These are phyloP conservation scores for Gila orcuttii DNA, from an alignment of 2,113 vertebrate genomes.

Conservation along the genomic window DNA sequence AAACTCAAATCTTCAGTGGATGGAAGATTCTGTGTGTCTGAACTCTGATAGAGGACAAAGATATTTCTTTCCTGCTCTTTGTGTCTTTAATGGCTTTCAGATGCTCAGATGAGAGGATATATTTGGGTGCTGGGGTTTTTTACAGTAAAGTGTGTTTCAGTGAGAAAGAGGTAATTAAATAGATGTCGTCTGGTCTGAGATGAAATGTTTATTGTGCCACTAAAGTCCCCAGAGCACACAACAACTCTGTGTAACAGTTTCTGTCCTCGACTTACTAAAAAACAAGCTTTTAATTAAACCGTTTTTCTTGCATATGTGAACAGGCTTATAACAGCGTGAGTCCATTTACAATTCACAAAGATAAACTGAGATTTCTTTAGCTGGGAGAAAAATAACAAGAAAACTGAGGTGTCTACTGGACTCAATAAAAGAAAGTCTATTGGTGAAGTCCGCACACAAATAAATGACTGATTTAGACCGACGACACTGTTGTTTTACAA, in stretches of 20 bases:
- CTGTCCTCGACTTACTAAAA: slow-evolving; percentile 26
- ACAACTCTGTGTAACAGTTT: slow-evolving; percentile 14
- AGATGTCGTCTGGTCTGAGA: slow-evolving; percentile 29
- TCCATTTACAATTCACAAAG: slow-evolving; percentile 24
- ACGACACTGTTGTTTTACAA: neutral
- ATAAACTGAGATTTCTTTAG: slow-evolving; percentile 34
- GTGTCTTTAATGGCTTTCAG: slow-evolving; percentile 12
- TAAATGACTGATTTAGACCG: neutral
- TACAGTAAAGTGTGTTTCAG: slow-evolving; percentile 30
- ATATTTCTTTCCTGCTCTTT: no score
- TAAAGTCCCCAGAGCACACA: slow-evolving; percentile 28
- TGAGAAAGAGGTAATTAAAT: slow-evolving; percentile 43
- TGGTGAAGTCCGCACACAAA: neutral
- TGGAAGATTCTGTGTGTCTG: neutral
- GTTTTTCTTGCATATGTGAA: slow-evolving; percentile 38
- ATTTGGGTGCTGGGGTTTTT: neutral
- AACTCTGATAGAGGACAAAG: neutral
- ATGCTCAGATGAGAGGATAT: neutral
- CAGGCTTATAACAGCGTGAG: neutral
- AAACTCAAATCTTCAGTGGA: neutral
- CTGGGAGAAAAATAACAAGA: neutral
- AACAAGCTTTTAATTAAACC: slow-evolving; percentile 49
- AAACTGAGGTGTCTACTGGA: slow-evolving; percentile 6
- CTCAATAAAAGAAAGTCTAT: neutral
- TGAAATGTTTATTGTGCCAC: slow-evolving; percentile 30